Percentiles rank a stretch among this genome's conserved stretches.
These are phyloP conservation scores for Linnaemya vulpina DNA, from an alignment of 2,888 invertebrate genomes.

Conservation along the genomic window DNA sequence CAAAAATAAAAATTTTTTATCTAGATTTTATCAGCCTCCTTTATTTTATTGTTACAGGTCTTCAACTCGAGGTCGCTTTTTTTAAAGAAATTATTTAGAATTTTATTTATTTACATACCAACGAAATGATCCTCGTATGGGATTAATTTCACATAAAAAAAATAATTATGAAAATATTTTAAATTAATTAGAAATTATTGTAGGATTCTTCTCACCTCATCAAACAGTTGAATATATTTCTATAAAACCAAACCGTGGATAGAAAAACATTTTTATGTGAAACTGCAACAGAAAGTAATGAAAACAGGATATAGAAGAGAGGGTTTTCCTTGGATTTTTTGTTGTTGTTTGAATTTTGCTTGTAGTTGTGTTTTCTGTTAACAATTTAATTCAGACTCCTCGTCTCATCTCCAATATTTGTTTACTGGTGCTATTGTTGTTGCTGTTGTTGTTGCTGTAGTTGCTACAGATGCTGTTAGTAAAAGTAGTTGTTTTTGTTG, in stretches of 20 bases:
- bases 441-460: slow-evolving; percentile 37
- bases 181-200: too few species aligned
- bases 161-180: too few species aligned
- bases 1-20: too few species aligned
- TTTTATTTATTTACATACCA: too few species aligned
- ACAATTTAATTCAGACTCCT: slow-evolving; percentile 40
- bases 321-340: slow-evolving; percentile 13
- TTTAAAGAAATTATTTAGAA: too few species aligned
- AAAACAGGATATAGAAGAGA: slow-evolving; percentile 17
- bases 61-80: too few species aligned
- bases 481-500: slow-evolving; percentile 26
- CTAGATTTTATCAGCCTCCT: too few species aligned
- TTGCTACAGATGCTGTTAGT: slow-evolving; percentile 18
- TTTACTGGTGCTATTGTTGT: slow-evolving; percentile 26
- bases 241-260: slow-evolving; percentile 16
- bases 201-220: slow-evolving; percentile 36
- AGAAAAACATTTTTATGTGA: not conserved
- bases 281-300: slow-evolving; percentile 25
- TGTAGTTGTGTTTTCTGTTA: not conserved
- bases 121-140: too few species aligned
- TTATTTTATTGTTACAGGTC: too few species aligned
- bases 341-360: not conserved
- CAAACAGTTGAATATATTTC: slow-evolving; percentile 1
- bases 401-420: slow-evolving; percentile 41
- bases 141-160: too few species aligned